Percentiles rank a stretch among this genome's conserved stretches.
Conservation (phyloP, 2,888 invertebrate genomes). For the Gymnocheta viridis region DNA sequence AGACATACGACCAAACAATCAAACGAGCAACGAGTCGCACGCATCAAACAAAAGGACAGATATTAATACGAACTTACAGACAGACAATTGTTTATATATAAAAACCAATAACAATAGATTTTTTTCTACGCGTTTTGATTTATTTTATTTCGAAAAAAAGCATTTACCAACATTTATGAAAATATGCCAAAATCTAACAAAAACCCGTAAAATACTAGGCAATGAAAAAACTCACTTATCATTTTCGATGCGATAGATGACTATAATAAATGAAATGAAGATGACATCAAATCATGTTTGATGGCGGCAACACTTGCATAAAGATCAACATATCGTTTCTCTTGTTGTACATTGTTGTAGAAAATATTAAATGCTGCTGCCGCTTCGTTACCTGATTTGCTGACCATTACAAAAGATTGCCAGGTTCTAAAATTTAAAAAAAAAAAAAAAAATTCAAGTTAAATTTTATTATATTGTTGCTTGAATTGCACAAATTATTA, state of each 20-base stretch:
- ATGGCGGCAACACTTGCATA: slow-evolving; percentile 80
- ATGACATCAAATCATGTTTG: slow-evolving; percentile 80
- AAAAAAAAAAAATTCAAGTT: no score
- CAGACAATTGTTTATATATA: neutral
- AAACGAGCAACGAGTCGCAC: neutral
- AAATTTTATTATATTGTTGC: no score
- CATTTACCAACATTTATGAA: slow-evolving; percentile 40
- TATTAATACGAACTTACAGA: neutral
- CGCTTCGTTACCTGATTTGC: slow-evolving; percentile 3
- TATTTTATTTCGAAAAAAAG: neutral
- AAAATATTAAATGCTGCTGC: slow-evolving; percentile 44
- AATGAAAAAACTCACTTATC: slow-evolving; percentile 17
- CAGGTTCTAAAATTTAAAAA: no score
- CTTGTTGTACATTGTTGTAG: slow-evolving; percentile 40
- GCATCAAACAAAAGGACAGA: slow-evolving; percentile 2
- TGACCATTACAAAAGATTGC: slow-evolving; percentile 9
- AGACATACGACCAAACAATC: neutral
- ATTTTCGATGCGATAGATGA: slow-evolving; percentile 51
- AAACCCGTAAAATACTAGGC: neutral
- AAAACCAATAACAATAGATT: slow-evolving; percentile 20
- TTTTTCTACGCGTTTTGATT: neutral
- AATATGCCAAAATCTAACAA: slow-evolving; percentile 60
- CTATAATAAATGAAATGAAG: slow-evolving; percentile 77
- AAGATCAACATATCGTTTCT: slow-evolving; percentile 71
- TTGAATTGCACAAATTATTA: no score